Conservation (phyloP, 2,888 invertebrate genomes). For the Xestia ashworthii region DNA sequence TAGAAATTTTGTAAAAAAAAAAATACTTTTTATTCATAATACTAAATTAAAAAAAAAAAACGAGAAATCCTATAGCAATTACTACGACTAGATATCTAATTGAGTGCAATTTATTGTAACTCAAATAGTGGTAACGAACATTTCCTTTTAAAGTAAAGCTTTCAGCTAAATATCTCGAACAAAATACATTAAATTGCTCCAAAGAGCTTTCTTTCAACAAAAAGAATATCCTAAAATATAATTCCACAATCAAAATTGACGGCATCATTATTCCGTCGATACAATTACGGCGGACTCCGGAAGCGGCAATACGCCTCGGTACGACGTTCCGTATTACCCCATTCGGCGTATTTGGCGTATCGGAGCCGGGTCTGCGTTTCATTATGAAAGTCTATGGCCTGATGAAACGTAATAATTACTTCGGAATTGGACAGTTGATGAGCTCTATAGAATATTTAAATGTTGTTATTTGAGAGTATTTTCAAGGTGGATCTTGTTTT, state of each 20-base stretch:
- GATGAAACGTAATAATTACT: conserved; percentile 62
- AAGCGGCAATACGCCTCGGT: conserved; percentile 39
- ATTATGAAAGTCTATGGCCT: conserved; percentile 48
- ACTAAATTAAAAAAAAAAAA: too few species aligned
- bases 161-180: not conserved
- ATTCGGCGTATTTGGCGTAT: conserved; percentile 48
- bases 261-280: conserved; percentile 47
- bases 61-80: too few species aligned
- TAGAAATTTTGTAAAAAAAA: too few species aligned
- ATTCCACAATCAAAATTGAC: conserved; percentile 36
- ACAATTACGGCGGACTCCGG: conserved; percentile 46
- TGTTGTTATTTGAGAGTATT: conserved; percentile 48
- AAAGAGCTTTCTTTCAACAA: not conserved
- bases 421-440: conserved; percentile 52
- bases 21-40: too few species aligned
- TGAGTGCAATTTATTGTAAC: too few species aligned
- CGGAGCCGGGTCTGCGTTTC: conserved; percentile 44
- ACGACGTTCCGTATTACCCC: conserved; percentile 51
- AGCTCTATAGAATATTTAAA: conserved; percentile 49
- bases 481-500: not conserved
- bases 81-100: too few species aligned
- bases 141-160: too few species aligned
- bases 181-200: not conserved
- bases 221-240: conserved; percentile 35
- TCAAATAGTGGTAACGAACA: too few species aligned